Conservation (phyloP, 2,797 vertebrate genomes). For the Halcyon chelicuti region DNA sequence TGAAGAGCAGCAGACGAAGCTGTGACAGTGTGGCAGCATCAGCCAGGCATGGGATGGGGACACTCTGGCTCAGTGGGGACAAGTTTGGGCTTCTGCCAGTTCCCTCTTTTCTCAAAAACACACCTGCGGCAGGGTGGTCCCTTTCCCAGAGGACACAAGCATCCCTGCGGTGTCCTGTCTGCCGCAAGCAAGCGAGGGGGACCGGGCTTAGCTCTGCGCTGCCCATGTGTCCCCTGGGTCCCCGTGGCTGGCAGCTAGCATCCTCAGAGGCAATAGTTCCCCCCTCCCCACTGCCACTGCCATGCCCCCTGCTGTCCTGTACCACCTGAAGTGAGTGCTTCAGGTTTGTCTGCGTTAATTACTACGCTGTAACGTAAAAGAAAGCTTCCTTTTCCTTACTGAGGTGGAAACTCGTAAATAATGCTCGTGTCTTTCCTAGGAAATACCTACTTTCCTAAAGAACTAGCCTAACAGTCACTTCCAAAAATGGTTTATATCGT, state of each 20-base stretch:
- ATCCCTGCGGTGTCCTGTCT: background rate
- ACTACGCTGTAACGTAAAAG: background rate
- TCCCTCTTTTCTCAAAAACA: background rate
- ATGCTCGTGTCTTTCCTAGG: background rate
- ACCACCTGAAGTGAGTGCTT: background rate
- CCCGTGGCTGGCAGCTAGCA: background rate
- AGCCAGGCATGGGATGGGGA: fast-evolving
- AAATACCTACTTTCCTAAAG: background rate
- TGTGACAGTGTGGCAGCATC: background rate
- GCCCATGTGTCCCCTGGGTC: fast-evolving
- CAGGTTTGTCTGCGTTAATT: background rate
- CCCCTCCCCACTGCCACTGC: background rate
- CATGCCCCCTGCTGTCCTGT: background rate
- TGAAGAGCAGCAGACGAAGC: background rate
- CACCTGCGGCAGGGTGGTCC: background rate
- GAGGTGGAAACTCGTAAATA: background rate
- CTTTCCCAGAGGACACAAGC: background rate
- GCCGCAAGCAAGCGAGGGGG: fast-evolving
- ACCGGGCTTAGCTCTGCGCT: background rate
- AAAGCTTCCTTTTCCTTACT: background rate
- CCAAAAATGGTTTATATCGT: background rate
- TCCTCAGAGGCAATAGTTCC: background rate
- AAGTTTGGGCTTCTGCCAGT: background rate
- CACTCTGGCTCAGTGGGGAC: background rate
- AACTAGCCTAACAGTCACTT: background rate